phyloP scores from a whole-genome alignment of 2,797 vertebrate species.

The Crotalus adamanteus region DNA sequence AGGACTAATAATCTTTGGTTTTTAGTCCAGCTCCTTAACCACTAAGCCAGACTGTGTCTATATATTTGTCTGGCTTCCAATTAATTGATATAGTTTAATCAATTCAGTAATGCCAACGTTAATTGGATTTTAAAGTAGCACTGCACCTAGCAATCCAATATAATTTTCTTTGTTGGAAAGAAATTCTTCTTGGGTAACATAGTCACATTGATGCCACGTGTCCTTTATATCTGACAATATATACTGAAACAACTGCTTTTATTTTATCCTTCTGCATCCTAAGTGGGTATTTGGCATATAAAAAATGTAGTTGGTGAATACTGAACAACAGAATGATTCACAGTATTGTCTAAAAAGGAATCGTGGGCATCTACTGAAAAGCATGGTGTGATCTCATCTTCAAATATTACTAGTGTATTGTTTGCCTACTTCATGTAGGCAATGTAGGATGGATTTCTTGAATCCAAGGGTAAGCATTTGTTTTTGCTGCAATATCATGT shows the following conservation, averaged over 20 bases:
- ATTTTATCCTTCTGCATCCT: slow-evolving; percentile 2
- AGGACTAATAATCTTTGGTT: background rate
- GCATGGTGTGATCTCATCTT: slow-evolving; percentile 48
- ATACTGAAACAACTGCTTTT: slow-evolving; percentile 38
- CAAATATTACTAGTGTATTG: slow-evolving; percentile 39
- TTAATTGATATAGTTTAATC: background rate
- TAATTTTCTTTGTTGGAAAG: background rate
- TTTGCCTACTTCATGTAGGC: slow-evolving; percentile 38
- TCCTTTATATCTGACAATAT: slow-evolving; percentile 15
- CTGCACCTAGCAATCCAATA: background rate
- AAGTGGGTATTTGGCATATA: slow-evolving; percentile 38
- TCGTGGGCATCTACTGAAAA: slow-evolving; percentile 43
- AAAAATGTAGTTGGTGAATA: slow-evolving; percentile 48
- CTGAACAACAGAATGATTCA: slow-evolving; percentile 51
- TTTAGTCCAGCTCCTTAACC: background rate
- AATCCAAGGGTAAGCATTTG: background rate
- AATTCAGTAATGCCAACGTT: background rate
- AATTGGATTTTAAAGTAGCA: background rate
- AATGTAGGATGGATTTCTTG: slow-evolving; percentile 29
- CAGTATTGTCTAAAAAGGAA: slow-evolving; percentile 30
- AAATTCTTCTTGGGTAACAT: background rate
- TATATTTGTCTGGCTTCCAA: slow-evolving; percentile 2
- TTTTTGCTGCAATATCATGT: slow-evolving; percentile 8
- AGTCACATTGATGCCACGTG: background rate
- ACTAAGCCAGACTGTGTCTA: background rate